A percentile compares a stretch with the other conserved stretches of the same genome.
phyloP scores from a whole-genome alignment of 2,888 invertebrate species.

The Melanargia galathea region DNA sequence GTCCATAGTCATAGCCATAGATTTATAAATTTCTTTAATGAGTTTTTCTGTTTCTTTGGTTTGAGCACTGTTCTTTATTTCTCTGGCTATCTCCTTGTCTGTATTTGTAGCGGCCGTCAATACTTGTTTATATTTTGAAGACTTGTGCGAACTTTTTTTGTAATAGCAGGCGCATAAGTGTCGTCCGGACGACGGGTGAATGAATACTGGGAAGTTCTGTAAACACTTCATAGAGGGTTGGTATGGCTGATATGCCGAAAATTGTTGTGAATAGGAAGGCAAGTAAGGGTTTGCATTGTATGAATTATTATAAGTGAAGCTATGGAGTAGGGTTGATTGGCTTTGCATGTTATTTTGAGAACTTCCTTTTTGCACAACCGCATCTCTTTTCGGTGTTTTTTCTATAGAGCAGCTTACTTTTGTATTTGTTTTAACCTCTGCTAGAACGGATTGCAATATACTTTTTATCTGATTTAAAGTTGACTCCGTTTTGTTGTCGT shows the following conservation, averaged over 20 bases:
- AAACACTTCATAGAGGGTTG: constrained; percentile 50
- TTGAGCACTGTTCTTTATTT: constrained; percentile 36
- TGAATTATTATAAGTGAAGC: constrained; percentile 59
- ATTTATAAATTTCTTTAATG: constrained; percentile 73
- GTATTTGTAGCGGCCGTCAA: constrained; percentile 60
- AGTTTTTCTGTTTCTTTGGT: constrained; percentile 65
- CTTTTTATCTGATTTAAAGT: constrained; percentile 68
- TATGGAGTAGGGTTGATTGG: constrained; percentile 57
- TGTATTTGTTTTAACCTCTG: constrained; percentile 64
- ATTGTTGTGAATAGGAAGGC: constrained; percentile 54
- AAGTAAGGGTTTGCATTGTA: constrained; percentile 54
- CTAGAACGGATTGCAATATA: constrained; percentile 66
- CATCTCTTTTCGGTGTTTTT: constrained; percentile 58
- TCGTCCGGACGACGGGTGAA: constrained; percentile 53
- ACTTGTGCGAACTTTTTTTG: constrained; percentile 43
- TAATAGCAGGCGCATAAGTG: constrained; percentile 54
- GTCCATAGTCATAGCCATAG: constrained; percentile 59
- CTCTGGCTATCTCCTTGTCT: constrained; percentile 38
- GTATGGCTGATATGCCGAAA: constrained; percentile 47
- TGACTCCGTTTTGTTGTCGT: constrained; percentile 57
- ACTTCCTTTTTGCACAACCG: constrained; percentile 59
- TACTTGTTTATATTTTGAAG: constrained; percentile 25
- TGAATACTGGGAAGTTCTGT: constrained; percentile 63
- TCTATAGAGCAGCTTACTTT: constrained; percentile 45
- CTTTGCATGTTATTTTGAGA: constrained; percentile 55